Base-by-base conservation (phyloP, 2,113 vertebrate species). In the Ailurus styani region DNA sequence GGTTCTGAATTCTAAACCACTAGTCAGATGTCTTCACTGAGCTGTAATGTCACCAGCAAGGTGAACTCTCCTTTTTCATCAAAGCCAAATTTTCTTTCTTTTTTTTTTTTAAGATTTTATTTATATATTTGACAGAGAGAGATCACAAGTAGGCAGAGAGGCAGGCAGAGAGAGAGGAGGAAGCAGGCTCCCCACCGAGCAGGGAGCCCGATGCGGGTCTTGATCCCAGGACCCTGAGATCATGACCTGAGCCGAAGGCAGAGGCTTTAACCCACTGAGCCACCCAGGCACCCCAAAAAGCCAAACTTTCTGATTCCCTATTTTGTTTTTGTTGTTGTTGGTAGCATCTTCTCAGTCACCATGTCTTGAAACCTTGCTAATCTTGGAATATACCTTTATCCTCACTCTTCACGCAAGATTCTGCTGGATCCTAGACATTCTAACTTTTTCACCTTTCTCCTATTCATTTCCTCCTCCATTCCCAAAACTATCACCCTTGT, bases 401-500 rank as follows among this genome's bases (percentile, higher is more conserved):
- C 12, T 86, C 31, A 37, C 11, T 70, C 75, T 90, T 87, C 31
- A 47, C 34, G 54, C 15, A 40, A 52, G 40, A 62, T 50, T 12
- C 40, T 88, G n/a, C 29, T 5, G 14, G 66, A 31, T 72, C 60
- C 8, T n/a, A 57, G 15, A 20, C 55, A 60, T 42, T 50, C 14
- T 75, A 10, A 13, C 13, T 68, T 82, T 40, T 47, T 27, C 3
- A 29, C 3, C 12, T 62, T 54, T 83, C 12, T 50, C 18, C 11
- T 7, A 5, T 29, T 2, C 25, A 34, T 78, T 60, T 64, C 40
- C 2, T 72, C 13, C 18, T 87, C 37, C 40, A 27, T 40, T 57
- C 34, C 20, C 20, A 40, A 0, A 2, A 29, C 6, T 12, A 27
- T 62, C 52, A 31, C 23, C 20, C 6, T 18, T 47, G 10, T 34